Evolutionary conservation across 2,113 vertebrate genomes (phyloP).

Genomic region (Solea solea): DNA sequence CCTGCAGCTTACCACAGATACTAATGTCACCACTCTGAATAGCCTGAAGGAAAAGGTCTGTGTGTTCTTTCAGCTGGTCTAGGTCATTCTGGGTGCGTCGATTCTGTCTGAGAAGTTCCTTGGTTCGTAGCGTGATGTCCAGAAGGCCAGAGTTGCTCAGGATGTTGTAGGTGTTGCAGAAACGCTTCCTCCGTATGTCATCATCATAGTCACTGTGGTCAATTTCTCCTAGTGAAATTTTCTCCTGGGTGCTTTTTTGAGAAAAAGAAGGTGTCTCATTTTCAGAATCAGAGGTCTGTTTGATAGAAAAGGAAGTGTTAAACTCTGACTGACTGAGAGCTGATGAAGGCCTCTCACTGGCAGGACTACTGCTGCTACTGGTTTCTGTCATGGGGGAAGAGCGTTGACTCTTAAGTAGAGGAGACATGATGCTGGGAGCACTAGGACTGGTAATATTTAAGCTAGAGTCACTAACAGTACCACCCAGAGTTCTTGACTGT

Average conservation of each 20-base stretch:
- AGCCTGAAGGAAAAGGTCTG: constrained; percentile 86
- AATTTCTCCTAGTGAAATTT: background rate
- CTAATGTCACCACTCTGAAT: constrained; percentile 82
- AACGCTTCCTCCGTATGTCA: constrained; percentile 83
- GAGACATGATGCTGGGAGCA: constrained; percentile 30
- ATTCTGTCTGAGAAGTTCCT: constrained; percentile 92
- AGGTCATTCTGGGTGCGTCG: constrained; percentile 88
- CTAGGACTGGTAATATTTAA: constrained; percentile 33
- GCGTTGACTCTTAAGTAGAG: constrained; percentile 43
- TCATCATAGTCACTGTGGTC: constrained; percentile 57
- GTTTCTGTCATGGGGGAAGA: constrained; percentile 36
- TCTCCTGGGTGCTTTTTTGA: background rate
- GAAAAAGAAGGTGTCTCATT: background rate
- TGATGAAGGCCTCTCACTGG: constrained; percentile 45
- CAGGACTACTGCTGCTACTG: constrained; percentile 30
- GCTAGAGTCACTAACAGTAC: constrained; percentile 13
- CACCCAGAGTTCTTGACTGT: constrained; percentile 27
- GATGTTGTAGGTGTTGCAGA: constrained; percentile 92
- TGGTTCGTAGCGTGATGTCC: constrained; percentile 92
- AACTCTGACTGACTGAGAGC: constrained; percentile 29
- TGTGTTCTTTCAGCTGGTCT: constrained; percentile 87
- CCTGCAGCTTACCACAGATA: constrained; percentile 85
- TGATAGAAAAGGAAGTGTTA: constrained; percentile 7
- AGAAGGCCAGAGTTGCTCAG: constrained; percentile 88
- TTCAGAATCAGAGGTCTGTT: background rate